Evolutionary conservation across 2,113 vertebrate genomes (phyloP), one percentile per base, ranked within the genome.

Genomic region (Epinephelus moara): DNA sequence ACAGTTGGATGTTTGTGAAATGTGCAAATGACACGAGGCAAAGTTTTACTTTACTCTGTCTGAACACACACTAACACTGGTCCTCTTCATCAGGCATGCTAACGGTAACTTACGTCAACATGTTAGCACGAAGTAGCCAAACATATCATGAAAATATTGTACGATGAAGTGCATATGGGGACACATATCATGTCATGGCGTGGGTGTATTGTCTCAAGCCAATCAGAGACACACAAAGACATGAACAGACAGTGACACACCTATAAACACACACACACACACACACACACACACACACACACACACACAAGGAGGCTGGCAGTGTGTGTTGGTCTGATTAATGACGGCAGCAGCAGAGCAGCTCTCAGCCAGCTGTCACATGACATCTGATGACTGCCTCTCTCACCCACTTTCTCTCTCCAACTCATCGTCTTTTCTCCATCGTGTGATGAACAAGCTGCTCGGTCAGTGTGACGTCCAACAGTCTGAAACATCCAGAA

Each of bases 291-390:
- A 45, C 23, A 66, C 47, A 52, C 11, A 69, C 52, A 78, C 66
- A 74, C 64, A 42, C 56, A 68, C 83, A 73, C 83, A 37, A 6
- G 30, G 15, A 30, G 25, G 33, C 75, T 85, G 70, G 83, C 80
- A 69, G 86, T 72, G 55, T 77, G 90, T 75, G 82, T 57, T 66
- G 70, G 59, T 88, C 80, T 92, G 91, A 91, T 91, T 92, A 89
- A 93, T 92, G 91, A 81, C 66, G 23, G 84, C 82, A 75, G 81
- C 89, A 91, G 66, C 80, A 82, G 89, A 89, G 86, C 88, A 89
- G 83, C 79, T 70, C 86, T 78, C 69, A 63, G 60, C 84, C 90
- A 93, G 85, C 89, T 93, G 91, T 78, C 88, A 88, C 76, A 90
- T 85, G 86, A 90, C 86, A 89, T 78, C 78, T 89, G 89, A 92